These are phyloP conservation scores for Leiothrix lutea DNA, from an alignment of 2,113 vertebrate genomes.

Conservation along the genomic window DNA sequence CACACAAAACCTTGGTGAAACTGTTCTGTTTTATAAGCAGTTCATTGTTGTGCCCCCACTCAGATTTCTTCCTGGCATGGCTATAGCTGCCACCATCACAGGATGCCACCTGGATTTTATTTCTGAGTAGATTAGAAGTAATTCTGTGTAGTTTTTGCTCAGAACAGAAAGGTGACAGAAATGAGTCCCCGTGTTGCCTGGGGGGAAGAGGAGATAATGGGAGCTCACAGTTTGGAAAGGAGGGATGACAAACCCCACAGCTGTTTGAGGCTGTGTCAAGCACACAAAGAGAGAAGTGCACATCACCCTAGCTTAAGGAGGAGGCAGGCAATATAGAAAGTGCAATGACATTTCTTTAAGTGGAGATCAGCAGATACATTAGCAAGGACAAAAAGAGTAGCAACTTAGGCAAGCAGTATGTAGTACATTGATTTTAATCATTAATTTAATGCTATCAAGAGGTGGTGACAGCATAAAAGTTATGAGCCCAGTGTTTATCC, in stretches of 20 bases:
- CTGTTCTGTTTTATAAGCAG: neutral
- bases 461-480: neutral
- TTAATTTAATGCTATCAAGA: neutral
- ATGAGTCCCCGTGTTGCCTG: neutral
- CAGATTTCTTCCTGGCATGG: neutral
- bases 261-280: neutral
- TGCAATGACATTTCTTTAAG: neutral
- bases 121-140: neutral
- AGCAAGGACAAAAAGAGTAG: neutral
- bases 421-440: neutral
- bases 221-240: neutral
- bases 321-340: neutral
- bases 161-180: neutral
- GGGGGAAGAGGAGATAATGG: neutral
- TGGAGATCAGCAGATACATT: neutral
- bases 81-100: neutral
- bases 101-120: neutral
- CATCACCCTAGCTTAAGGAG: neutral
- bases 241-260: neutral
- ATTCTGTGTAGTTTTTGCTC: neutral
- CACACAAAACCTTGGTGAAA: neutral
- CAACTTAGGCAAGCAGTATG: neutral
- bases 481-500: neutral
- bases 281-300: neutral
- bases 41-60: neutral